phyloP scores from a whole-genome alignment of 1,140 invertebrate genomes.

The Anoplophora glabripennis region DNA sequence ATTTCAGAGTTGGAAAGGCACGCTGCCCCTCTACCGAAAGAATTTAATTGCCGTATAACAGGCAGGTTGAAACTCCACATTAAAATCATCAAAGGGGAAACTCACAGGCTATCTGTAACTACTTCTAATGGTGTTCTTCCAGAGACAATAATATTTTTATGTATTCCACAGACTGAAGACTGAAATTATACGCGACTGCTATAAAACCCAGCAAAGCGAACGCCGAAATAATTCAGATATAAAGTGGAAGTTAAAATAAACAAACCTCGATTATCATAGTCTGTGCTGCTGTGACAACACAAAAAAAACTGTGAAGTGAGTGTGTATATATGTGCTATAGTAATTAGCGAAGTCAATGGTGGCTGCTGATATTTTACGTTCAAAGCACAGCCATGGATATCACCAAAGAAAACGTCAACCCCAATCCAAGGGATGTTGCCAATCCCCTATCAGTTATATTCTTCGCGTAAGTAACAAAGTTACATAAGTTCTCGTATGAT shows the following conservation, averaged over 20 bases:
- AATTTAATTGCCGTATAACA: too few relatives aligned
- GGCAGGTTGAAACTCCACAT: too few relatives aligned
- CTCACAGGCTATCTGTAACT: too few relatives aligned
- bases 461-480: conserved; percentile 43
- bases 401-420: conserved; percentile 40
- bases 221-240: not conserved
- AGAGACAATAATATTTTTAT: too few relatives aligned
- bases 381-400: conserved; percentile 34
- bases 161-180: too few relatives aligned
- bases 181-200: too few relatives aligned
- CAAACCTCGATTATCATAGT: not conserved
- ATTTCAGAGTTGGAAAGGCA: too few relatives aligned
- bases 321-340: not conserved
- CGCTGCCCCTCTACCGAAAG: too few relatives aligned
- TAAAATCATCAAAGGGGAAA: too few relatives aligned
- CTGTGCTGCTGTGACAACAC: not conserved
- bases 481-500: too few relatives aligned
- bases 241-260: conserved; percentile 3
- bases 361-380: not conserved
- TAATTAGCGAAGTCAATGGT: not conserved
- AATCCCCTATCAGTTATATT: conserved; percentile 40
- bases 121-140: too few relatives aligned
- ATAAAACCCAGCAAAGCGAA: too few relatives aligned
- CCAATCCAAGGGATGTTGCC: conserved; percentile 42
- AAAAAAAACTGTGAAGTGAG: not conserved